These are phyloP conservation scores for Macquaria ambigua DNA, from an alignment of 2,113 vertebrate species.

Conservation along the genomic window DNA sequence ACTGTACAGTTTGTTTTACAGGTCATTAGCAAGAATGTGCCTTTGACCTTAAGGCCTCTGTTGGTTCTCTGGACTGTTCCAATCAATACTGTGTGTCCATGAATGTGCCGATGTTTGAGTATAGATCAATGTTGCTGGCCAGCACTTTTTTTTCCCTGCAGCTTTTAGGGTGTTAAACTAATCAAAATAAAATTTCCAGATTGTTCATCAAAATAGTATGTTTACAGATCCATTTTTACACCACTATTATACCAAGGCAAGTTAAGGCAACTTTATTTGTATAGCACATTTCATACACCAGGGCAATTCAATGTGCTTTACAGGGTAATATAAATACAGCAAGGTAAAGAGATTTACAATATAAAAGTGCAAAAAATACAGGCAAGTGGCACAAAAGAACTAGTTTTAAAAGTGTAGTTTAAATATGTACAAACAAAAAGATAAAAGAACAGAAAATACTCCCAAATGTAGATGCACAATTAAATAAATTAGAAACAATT, in stretches of 20 bases:
- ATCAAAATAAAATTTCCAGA: slow-evolving; percentile 19
- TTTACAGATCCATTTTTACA: background rate
- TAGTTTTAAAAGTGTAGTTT: too few relatives aligned
- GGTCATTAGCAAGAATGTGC: slow-evolving; percentile 50
- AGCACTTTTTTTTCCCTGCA: background rate
- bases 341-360: too few relatives aligned
- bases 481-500: too few relatives aligned
- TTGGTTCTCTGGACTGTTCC: slow-evolving; percentile 29
- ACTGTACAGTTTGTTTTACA: slow-evolving; percentile 46
- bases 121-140: slow-evolving; percentile 11
- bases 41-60: slow-evolving; percentile 41
- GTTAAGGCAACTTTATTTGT: too few relatives aligned
- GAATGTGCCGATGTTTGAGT: slow-evolving; percentile 29
- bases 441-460: too few relatives aligned
- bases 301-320: too few relatives aligned
- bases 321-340: too few relatives aligned
- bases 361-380: too few relatives aligned
- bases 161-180: background rate
- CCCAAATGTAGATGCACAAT: too few relatives aligned
- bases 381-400: too few relatives aligned
- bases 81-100: slow-evolving; percentile 41
- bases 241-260: background rate
- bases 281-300: too few relatives aligned
- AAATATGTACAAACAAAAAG: too few relatives aligned
- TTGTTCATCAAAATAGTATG: background rate